Evolutionary conservation across 35 echinoderm and acorn worm genomes (phyloP).

Genomic region (Ptychodera flava): DNA sequence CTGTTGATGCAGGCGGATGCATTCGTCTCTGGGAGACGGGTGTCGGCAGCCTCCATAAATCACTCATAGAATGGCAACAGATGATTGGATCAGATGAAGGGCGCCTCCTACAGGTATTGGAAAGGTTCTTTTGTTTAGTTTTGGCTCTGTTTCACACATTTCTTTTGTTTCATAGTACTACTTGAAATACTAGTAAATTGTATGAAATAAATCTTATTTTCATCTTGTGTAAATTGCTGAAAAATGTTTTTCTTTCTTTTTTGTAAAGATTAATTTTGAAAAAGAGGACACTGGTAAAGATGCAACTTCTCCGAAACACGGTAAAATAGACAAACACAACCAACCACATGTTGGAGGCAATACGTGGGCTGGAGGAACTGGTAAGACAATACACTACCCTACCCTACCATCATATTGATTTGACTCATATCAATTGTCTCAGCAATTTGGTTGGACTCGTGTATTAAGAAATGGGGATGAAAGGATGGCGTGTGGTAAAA

Average conservation of each 20-base stretch:
- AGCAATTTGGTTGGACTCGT: no score
- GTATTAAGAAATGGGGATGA: no score
- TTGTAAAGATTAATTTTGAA: constrained; percentile 69
- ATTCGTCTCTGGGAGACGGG: constrained; percentile 90
- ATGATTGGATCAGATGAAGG: constrained; percentile 80
- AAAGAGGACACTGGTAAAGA: constrained; percentile 50
- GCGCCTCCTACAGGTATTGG: constrained; percentile 48
- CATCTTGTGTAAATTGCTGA: not conserved
- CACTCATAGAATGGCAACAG: constrained; percentile 70
- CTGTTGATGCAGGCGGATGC: constrained; percentile 63
- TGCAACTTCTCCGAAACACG: constrained; percentile 68
- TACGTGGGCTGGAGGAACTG: constrained; percentile 84
- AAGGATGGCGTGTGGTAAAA: no score
- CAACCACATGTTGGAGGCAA: constrained; percentile 80
- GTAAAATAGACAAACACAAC: constrained; percentile 71
- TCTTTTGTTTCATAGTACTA: not conserved
- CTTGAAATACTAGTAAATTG: not conserved
- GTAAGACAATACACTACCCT: constrained; percentile 38
- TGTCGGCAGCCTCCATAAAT: constrained; percentile 42
- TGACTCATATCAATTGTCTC: no score
- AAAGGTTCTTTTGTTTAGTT: not conserved
- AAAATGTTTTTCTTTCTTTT: constrained; percentile 12
- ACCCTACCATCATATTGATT: no score
- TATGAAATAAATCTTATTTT: not conserved
- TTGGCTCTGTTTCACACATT: no score